These are phyloP conservation scores for Penaeus japonicus DNA, from an alignment of 1,140 invertebrate genomes.

Conservation along the genomic window DNA sequence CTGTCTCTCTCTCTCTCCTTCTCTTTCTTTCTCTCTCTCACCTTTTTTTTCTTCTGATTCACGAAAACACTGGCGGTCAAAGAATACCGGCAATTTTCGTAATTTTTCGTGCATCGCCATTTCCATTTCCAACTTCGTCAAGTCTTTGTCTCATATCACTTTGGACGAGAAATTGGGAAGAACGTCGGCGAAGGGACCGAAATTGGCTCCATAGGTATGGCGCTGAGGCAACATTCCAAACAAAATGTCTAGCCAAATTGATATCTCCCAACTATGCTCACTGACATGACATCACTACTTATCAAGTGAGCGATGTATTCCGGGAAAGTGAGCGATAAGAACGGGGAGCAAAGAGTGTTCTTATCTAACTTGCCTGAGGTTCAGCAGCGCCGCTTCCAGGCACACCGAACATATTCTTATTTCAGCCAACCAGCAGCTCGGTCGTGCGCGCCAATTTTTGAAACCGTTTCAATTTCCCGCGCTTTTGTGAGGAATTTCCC, in stretches of 20 bases:
- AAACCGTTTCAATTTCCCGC: constrained; percentile 55
- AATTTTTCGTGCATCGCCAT: constrained; percentile 37
- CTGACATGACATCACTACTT: constrained; percentile 46
- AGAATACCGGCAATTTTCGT: constrained; percentile 26
- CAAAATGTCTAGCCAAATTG: constrained; percentile 38
- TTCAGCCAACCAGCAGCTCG: constrained; percentile 41
- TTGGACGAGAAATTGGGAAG: constrained; percentile 48
- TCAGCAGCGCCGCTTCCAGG: constrained; percentile 15
- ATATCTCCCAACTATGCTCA: constrained; percentile 47
- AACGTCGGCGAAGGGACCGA: constrained; percentile 17
- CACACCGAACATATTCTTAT: constrained; percentile 26
- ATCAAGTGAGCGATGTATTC: constrained; percentile 54
- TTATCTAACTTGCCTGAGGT: constrained; percentile 44
- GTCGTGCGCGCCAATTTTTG: constrained; percentile 51
- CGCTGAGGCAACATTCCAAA: constrained; percentile 1
- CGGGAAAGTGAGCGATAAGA: constrained; percentile 47
- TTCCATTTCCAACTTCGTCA: constrained; percentile 41
- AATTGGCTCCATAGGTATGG: constrained; percentile 7
- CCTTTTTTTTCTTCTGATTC: neutral
- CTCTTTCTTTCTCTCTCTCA: neutral
- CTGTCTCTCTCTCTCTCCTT: neutral
- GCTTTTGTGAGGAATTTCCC: constrained; percentile 55
- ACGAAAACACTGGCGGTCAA: neutral
- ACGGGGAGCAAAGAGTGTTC: constrained; percentile 49
- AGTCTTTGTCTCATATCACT: constrained; percentile 51